Evolutionary conservation across 2,888 invertebrate species (phyloP), one percentile per base, ranked within the genome.

Genomic region (Nowickia ferox): DNA sequence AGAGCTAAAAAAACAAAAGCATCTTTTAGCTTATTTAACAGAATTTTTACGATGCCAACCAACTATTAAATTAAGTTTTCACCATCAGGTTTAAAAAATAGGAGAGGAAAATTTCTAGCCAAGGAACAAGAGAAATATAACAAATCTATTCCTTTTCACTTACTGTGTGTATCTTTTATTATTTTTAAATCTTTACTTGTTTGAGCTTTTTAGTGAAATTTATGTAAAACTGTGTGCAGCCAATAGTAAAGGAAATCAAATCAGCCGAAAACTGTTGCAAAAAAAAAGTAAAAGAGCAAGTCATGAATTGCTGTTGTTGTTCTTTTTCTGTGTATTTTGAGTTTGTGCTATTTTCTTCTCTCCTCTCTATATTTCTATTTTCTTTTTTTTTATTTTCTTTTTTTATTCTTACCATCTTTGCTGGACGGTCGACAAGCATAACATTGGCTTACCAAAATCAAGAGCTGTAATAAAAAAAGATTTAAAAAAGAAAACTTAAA

Each of bases 391-490:
- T 57, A 19, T 2, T 11, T 42, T 59, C 3, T 22, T 22, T 55
- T 71, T 44, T 19, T 17, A 53, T 42, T 38, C 44, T n/a, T 38
- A 38, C 38, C 48, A 57, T 53, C 17, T 40, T 42, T 66, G 11
- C 22, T 57, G 46, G 55, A 17, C 63, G 82, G 75, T 71, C 66
- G 68, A 82, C 40, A 69, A 82, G 69, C 76, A 82, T 69, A 76
- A 82, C 71, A 77, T 77, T 77, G 77, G 83, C 66, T 71, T 72
- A 83, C 65, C 83, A 51, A 72, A 80, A 65, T 42, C 57, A 72
- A 71, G 71, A 83, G 63, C 8, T 46, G 48, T 9, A 69, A 63
- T n/a, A 74, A 44, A 55, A 44, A 55, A 51, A 66, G 15, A 59
- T 66, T 66, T 19, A 55, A 68, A 69, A 71, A 53, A 40, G 2